Conservation (phyloP, 1,140 invertebrate species). For the Ceratina calcarata region DNA sequence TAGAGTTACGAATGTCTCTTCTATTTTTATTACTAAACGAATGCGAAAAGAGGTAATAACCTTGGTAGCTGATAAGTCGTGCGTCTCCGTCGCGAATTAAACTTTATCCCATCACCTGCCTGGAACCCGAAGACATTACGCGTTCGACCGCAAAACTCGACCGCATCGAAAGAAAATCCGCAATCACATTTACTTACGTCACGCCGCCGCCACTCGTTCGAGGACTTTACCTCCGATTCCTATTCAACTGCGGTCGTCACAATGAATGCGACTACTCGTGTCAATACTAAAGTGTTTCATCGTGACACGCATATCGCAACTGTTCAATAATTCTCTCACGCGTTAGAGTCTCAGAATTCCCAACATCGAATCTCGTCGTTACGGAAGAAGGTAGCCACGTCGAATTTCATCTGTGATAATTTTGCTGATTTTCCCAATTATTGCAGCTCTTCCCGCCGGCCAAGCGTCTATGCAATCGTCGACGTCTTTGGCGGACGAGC, state of each 20-base stretch:
- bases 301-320: no score
- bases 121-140: conserved; percentile 25
- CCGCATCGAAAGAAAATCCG: conserved; percentile 58
- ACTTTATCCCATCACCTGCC: conserved; percentile 6
- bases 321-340: background rate
- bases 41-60: background rate
- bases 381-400: background rate
- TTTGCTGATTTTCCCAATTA: background rate
- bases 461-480: conserved; percentile 72
- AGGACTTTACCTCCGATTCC: background rate
- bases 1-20: no score
- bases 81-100: background rate
- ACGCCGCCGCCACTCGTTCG: conserved; percentile 1
- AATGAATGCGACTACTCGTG: background rate
- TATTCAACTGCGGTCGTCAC: background rate
- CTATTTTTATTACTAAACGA: no score
- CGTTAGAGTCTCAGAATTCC: background rate
- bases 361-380: background rate
- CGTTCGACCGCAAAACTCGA: conserved; percentile 36
- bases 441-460: conserved; percentile 64
- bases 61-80: no score
- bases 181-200: conserved; percentile 38
- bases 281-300: background rate
- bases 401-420: background rate
- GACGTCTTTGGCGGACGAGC: conserved; percentile 87